Conservation (phyloP, 2,888 invertebrate species). For the Oscheius myriophilus region DNA sequence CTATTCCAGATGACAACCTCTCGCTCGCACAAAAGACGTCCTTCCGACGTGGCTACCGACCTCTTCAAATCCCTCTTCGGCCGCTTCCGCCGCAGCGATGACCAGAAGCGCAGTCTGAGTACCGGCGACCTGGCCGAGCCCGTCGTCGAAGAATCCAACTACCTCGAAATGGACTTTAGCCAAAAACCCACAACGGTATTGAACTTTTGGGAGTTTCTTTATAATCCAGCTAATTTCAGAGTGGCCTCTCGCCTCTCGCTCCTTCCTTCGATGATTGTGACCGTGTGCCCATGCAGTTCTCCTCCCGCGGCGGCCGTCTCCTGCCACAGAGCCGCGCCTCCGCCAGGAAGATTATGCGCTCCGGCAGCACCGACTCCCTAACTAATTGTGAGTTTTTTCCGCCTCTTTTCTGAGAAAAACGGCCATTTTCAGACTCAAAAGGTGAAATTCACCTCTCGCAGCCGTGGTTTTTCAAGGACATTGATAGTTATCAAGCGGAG, state of each 20-base stretch:
- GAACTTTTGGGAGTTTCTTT: no score
- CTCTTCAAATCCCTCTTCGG: slow-evolving; percentile 16
- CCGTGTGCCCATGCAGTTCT: slow-evolving; percentile 48
- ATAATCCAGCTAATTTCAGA: slow-evolving; percentile 1
- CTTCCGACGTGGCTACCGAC: slow-evolving; percentile 25
- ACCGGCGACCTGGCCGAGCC: slow-evolving; percentile 42
- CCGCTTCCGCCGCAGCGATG: slow-evolving; percentile 18
- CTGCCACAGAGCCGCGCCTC: slow-evolving; percentile 34
- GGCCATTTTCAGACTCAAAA: slow-evolving; percentile 18
- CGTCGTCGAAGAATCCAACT: slow-evolving; percentile 28
- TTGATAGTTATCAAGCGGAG: slow-evolving; percentile 39
- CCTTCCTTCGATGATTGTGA: slow-evolving; percentile 49
- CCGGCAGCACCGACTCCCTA: slow-evolving; percentile 34
- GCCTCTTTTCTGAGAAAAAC: background rate
- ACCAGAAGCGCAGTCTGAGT: slow-evolving; percentile 37
- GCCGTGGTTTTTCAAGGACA: slow-evolving; percentile 50
- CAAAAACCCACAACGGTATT: slow-evolving; percentile 34
- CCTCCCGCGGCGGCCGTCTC: slow-evolving; percentile 24
- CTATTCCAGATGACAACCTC: background rate
- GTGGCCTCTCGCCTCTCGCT: slow-evolving; percentile 28
- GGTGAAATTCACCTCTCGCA: slow-evolving; percentile 42
- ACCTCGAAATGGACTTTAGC: slow-evolving; percentile 42
- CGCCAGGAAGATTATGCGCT: slow-evolving; percentile 26
- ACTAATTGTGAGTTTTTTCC: slow-evolving; percentile 7
- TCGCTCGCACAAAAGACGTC: slow-evolving; percentile 21